phyloP scores from a whole-genome alignment of 2,797 vertebrate genomes.

The Geotrypetes seraphini region DNA sequence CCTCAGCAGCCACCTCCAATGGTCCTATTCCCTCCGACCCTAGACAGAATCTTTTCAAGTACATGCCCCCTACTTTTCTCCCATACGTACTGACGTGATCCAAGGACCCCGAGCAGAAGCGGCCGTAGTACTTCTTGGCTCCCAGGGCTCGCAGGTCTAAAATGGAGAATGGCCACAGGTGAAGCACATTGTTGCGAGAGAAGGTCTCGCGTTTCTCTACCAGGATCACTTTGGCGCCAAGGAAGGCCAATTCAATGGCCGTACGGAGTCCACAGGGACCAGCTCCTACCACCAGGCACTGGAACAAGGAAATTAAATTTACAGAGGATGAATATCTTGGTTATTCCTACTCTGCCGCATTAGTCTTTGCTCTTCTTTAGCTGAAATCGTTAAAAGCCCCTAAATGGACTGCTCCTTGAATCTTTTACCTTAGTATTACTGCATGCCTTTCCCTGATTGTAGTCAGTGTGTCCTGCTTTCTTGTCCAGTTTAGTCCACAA shows the following conservation, averaged over 20 bases:
- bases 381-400: no score
- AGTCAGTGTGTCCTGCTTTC: conserved; percentile 64
- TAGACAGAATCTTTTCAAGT: not conserved
- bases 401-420: no score
- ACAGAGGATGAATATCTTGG: no score
- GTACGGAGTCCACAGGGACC: conserved; percentile 82
- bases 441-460: conserved; percentile 72
- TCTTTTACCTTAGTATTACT: conserved; percentile 65
- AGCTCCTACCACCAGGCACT: conserved; percentile 86
- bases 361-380: not conserved
- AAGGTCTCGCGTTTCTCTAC: conserved; percentile 81
- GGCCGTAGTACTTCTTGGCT: conserved; percentile 89
- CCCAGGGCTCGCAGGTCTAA: conserved; percentile 74
- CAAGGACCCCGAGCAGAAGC: conserved; percentile 77
- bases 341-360: no score
- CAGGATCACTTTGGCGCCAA: conserved; percentile 78
- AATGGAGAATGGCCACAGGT: conserved; percentile 92
- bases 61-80: no score
- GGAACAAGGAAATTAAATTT: not conserved
- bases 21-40: not conserved
- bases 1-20: not conserved
- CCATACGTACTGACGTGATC: conserved; percentile 84
- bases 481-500: conserved; percentile 87
- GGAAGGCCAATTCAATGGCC: conserved; percentile 77
- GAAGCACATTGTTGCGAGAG: conserved; percentile 88